Base-by-base conservation (phyloP, 2,888 invertebrate genomes). In the Sclerodermus sp. region DNA sequence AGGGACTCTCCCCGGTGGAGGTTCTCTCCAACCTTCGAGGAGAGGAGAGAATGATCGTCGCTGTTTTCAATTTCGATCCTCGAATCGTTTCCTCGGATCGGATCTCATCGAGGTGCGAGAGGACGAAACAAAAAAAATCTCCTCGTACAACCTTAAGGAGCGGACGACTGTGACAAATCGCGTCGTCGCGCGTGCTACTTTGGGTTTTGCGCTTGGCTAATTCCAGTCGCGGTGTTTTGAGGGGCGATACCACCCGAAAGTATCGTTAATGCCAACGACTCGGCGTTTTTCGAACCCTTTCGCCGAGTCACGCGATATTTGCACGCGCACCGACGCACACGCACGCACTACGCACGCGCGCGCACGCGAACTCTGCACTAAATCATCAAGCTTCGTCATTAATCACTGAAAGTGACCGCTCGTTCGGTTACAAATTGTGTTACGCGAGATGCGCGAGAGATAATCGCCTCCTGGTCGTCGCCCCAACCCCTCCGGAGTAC, bases 381-480 rank as follows among this genome's bases (percentile, higher is more conserved):
- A 68, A 68, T 68, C 68, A 68, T 68, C 63, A 57, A 42, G 42
- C 47, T 60, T 58, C 62, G 58, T 68, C 68, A 62, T 68, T 69
- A 69, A 68, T 69, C 69, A 68, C 54, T 38, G 53, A 55, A 58
- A 58, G 23, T 23, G 23, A 23, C 23, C 23, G 23, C 4, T 23
- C 23, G 23, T 23, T 23, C 23, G 23, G 23, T 23, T 64, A 64
- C 63, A 64, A 64, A 64, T 64, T 64, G 63, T 48, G 63, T 64
- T 66, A 64, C 63, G 63, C 66, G 66, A 63, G 63, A 64, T 64
- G 49, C 52, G 63, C 59, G 59, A 47, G 50, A 59, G 63, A 64
- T 64, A 63, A 64, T 63, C 64, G 41, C 9, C 23, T 8, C 23
- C 23, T 30, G 6, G 56, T 53, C 23, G 31, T 15, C 49, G 47